Percentiles rank a stretch among this genome's conserved stretches.
Conservation (phyloP, 1,140 invertebrate genomes). For the Aphis craccivora region DNA sequence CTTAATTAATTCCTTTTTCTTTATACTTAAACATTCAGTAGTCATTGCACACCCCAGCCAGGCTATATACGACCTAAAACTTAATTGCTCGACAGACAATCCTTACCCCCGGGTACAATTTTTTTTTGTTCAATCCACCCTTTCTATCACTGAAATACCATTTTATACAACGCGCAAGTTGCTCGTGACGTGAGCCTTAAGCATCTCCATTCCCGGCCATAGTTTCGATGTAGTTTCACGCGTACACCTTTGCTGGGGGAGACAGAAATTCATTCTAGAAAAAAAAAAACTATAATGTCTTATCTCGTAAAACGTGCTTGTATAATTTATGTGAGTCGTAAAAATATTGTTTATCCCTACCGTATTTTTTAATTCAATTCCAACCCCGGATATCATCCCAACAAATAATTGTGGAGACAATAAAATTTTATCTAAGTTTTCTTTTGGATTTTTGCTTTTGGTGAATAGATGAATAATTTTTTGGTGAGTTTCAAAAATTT, state of each 20-base stretch:
- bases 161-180: constrained; percentile 18
- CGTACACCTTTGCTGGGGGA: constrained; percentile 28
- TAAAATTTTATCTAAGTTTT: constrained; percentile 54
- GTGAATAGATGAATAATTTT: constrained; percentile 5
- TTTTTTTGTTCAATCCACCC: constrained; percentile 18
- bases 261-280: constrained; percentile 3
- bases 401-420: constrained; percentile 40
- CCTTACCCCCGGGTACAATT: background rate
- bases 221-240: constrained; percentile 21
- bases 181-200: constrained; percentile 53
- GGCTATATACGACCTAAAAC: background rate
- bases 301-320: constrained; percentile 54
- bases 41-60: constrained; percentile 8
- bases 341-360: constrained; percentile 45
- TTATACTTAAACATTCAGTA: constrained; percentile 41
- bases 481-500: background rate
- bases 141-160: constrained; percentile 10
- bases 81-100: constrained; percentile 57
- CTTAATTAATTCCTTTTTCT: constrained; percentile 57
- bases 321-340: constrained; percentile 55
- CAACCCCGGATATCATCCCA: constrained; percentile 40
- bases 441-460: background rate
- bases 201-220: background rate
- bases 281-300: constrained; percentile 33
- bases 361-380: constrained; percentile 49